These are phyloP conservation scores for Burhinus oedicnemus DNA, from an alignment of 2,113 vertebrate genomes.

Conservation along the genomic window DNA sequence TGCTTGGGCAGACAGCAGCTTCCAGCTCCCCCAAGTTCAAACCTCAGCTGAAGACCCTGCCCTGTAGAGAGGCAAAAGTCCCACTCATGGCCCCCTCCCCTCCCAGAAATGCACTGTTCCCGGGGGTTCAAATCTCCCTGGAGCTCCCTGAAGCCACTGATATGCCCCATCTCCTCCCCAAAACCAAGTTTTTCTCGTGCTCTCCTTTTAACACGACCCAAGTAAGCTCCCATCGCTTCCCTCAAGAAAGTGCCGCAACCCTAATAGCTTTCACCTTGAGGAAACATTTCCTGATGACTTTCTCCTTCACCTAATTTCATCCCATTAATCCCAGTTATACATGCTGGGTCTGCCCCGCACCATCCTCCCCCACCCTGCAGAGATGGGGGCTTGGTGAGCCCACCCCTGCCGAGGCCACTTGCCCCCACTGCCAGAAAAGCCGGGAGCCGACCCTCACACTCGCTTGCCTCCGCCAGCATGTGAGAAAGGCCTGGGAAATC, in stretches of 20 bases:
- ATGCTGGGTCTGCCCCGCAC: neutral
- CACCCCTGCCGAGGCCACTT: neutral
- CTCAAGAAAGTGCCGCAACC: neutral
- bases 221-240: neutral
- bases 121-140: too few relatives aligned
- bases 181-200: neutral
- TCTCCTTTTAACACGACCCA: neutral
- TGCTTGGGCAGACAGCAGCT: neutral
- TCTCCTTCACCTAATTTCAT: conserved; percentile 37
- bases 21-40: neutral
- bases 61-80: neutral
- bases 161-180: neutral
- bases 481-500: neutral
- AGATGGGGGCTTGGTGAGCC: neutral
- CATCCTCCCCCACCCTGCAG: neutral
- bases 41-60: neutral
- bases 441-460: neutral
- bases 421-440: neutral
- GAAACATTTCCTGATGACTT: neutral
- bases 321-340: conserved; percentile 16
- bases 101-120: neutral
- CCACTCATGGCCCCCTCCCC: accelerated
- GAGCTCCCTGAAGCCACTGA: neutral
- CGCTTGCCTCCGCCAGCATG: neutral
- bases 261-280: conserved; percentile 44